Percentiles rank a stretch among this genome's conserved stretches.
Evolutionary conservation across 1,140 invertebrate genomes (phyloP).

Genomic region (Oryctes rhinoceros): DNA sequence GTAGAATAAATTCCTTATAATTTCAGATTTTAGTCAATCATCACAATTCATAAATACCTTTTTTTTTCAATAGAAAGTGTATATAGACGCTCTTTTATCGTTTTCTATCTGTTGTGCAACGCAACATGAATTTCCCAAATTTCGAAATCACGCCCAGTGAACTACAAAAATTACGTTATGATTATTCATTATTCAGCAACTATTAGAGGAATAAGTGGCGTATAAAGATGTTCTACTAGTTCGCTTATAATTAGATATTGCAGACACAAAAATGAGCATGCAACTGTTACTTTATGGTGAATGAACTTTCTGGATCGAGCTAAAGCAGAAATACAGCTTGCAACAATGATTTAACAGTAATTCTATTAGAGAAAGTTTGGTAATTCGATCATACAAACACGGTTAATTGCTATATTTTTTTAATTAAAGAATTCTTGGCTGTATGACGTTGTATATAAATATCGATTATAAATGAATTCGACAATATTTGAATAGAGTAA

Average conservation of each 20-base stretch:
- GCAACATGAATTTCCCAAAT: neutral
- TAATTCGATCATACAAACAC: neutral
- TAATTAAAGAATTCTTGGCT: no score
- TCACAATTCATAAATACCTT: no score
- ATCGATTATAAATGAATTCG: no score
- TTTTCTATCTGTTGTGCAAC: no score
- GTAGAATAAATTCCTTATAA: no score
- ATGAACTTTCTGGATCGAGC: neutral
- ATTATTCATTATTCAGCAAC: neutral
- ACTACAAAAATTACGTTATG: neutral
- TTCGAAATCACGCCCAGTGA: neutral
- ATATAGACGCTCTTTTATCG: no score
- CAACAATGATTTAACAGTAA: neutral
- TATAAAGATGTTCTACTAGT: conserved; percentile 10
- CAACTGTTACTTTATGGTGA: conserved; percentile 14
- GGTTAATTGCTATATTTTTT: no score
- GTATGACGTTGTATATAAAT: no score
- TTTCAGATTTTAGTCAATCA: no score
- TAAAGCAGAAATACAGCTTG: neutral
- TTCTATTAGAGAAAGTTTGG: conserved; percentile 7
- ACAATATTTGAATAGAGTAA: no score
- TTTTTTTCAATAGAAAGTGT: no score
- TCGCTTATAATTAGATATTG: conserved; percentile 9
- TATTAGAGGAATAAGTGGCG: conserved; percentile 12
- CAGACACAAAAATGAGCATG: neutral